phyloP scores from a whole-genome alignment of 2,888 invertebrate genomes.

The Cephus runcator region DNA sequence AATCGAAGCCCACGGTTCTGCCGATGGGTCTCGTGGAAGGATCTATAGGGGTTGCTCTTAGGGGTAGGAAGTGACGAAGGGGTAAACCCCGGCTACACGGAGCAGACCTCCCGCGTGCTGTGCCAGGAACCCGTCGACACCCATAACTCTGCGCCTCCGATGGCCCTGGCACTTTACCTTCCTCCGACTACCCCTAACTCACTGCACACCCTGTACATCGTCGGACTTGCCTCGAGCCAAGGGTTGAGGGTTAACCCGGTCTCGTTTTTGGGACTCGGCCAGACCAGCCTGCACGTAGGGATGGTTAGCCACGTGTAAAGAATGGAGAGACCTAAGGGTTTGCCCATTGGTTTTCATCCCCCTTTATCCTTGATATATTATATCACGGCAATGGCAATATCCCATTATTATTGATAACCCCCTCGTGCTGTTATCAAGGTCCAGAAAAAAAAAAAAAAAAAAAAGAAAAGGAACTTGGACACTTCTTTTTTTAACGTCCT shows the following conservation, averaged over 20 bases:
- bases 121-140: constrained; percentile 26
- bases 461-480: not conserved
- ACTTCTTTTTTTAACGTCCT: not conserved
- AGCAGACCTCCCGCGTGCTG: not conserved
- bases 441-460: not conserved
- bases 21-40: not conserved
- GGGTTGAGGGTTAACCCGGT: not conserved
- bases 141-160: constrained; percentile 21
- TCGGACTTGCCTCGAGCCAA: not conserved
- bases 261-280: not conserved
- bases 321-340: not conserved
- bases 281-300: not conserved
- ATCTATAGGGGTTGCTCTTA: constrained; percentile 16
- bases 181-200: not conserved
- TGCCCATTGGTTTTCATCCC: not conserved
- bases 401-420: not conserved
- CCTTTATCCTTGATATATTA: not conserved
- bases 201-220: not conserved
- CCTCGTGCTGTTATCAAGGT: not conserved
- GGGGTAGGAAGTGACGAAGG: not conserved
- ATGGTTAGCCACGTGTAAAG: not conserved
- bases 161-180: not conserved
- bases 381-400: not conserved
- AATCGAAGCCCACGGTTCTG: constrained; percentile 3
- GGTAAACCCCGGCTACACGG: not conserved